These are phyloP conservation scores for Saccostrea cuccullata DNA, from an alignment of 1,140 invertebrate species.

Conservation along the genomic window DNA sequence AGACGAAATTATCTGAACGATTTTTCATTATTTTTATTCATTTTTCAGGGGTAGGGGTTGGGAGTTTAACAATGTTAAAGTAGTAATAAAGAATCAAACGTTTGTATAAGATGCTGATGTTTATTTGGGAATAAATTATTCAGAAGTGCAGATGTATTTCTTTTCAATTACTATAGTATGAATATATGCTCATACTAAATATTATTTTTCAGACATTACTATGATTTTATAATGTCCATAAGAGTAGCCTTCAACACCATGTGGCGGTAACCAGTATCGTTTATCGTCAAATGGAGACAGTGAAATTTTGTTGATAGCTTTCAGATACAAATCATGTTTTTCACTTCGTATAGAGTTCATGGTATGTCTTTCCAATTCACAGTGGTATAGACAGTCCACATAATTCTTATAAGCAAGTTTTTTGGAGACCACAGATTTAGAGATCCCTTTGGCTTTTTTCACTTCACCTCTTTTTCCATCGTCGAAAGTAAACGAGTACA, in stretches of 20 bases:
- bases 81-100: too few relatives aligned
- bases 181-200: too few relatives aligned
- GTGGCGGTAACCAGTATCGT: not conserved
- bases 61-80: too few relatives aligned
- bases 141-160: too few relatives aligned
- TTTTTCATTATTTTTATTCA: too few relatives aligned
- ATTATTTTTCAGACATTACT: too few relatives aligned
- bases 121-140: too few relatives aligned
- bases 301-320: conserved; percentile 36
- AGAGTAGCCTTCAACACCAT: not conserved
- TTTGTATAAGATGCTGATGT: too few relatives aligned
- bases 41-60: too few relatives aligned
- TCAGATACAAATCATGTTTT: conserved; percentile 6
- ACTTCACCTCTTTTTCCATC: not conserved
- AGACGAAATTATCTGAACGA: too few relatives aligned
- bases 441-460: conserved; percentile 41
- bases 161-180: too few relatives aligned
- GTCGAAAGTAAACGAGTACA: conserved; percentile 41
- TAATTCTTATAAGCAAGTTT: not conserved
- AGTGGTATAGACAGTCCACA: conserved; percentile 8
- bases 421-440: conserved; percentile 29
- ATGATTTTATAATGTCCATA: conserved; percentile 43
- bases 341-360: conserved; percentile 38
- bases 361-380: not conserved
- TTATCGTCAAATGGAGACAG: conserved; percentile 43